Conservation (phyloP, 2,888 invertebrate species). For the Elmis aenea region DNA sequence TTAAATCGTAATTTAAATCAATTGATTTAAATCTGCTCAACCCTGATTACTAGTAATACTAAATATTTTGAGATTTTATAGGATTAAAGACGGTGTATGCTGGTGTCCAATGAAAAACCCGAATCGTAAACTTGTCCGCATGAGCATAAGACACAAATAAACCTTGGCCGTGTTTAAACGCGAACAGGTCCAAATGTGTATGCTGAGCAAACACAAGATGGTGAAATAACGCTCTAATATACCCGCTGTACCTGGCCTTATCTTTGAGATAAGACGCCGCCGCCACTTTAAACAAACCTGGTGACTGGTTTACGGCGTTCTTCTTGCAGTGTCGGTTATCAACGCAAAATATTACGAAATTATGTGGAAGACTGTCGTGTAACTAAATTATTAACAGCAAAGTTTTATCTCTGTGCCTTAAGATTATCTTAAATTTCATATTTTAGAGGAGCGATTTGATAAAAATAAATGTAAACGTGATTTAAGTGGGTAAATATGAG, state of each 20-base stretch:
- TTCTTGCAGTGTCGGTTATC: slow-evolving; percentile 15
- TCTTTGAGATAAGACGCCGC: slow-evolving; percentile 29
- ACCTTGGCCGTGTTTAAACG: slow-evolving; percentile 33
- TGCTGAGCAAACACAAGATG: slow-evolving; percentile 30
- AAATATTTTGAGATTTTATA: neutral
- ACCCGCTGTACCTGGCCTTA: slow-evolving; percentile 21
- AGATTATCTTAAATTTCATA: too few species aligned
- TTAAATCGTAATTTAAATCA: too few species aligned
- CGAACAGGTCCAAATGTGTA: slow-evolving; percentile 28
- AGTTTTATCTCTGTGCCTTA: too few species aligned
- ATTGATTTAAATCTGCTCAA: too few species aligned
- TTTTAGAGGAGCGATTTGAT: too few species aligned
- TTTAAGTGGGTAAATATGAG: too few species aligned
- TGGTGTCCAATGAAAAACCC: too few species aligned
- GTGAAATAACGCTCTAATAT: slow-evolving; percentile 31
- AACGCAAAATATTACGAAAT: slow-evolving; percentile 7
- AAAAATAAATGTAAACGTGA: too few species aligned
- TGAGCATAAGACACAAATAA: slow-evolving; percentile 23
- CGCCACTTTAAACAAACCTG: slow-evolving; percentile 27
- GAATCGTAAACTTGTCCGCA: slow-evolving; percentile 3
- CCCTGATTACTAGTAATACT: too few species aligned
- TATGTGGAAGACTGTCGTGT: neutral
- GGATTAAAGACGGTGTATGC: neutral
- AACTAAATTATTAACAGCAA: too few species aligned
- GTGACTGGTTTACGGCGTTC: slow-evolving; percentile 24